Evolutionary conservation across 2,888 invertebrate genomes (phyloP).

Genomic region (Eupithecia exiguata): DNA sequence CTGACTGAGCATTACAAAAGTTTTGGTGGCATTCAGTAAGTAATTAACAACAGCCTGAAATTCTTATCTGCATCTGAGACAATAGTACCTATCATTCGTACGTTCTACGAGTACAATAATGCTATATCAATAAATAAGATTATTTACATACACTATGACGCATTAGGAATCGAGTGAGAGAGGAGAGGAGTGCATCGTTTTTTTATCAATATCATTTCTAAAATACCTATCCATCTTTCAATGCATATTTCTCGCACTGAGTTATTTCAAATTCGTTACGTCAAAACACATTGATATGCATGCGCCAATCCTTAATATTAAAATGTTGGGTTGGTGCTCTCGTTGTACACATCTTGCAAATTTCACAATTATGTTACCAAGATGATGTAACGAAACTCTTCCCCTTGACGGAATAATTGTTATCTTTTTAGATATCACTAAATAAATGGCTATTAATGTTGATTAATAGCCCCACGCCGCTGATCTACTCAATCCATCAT

Average conservation of each 20-base stretch:
- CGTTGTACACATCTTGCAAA: constrained; percentile 60
- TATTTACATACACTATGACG: constrained; percentile 24
- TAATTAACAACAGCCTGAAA: background rate
- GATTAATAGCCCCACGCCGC: constrained; percentile 61
- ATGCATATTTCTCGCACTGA: constrained; percentile 19
- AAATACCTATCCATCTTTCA: constrained; percentile 13
- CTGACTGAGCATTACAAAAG: background rate
- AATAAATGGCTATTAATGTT: constrained; percentile 54
- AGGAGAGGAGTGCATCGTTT: constrained; percentile 1
- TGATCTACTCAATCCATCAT: constrained; percentile 57
- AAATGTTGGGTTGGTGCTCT: constrained; percentile 60
- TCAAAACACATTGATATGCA: background rate
- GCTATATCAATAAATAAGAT: constrained; percentile 1
- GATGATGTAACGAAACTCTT: constrained; percentile 68
- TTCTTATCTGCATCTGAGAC: background rate
- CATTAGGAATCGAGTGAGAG: constrained; percentile 10
- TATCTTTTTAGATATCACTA: constrained; percentile 56
- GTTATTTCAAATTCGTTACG: background rate
- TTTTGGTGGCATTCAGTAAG: background rate
- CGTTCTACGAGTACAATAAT: background rate
- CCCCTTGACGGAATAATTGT: constrained; percentile 64
- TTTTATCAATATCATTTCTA: constrained; percentile 8
- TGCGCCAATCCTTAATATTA: background rate
- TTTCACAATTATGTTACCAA: constrained; percentile 62
- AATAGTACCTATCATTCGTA: background rate